phyloP scores from a whole-genome alignment of 2,113 vertebrate genomes.

The Catharus fuscescens region DNA sequence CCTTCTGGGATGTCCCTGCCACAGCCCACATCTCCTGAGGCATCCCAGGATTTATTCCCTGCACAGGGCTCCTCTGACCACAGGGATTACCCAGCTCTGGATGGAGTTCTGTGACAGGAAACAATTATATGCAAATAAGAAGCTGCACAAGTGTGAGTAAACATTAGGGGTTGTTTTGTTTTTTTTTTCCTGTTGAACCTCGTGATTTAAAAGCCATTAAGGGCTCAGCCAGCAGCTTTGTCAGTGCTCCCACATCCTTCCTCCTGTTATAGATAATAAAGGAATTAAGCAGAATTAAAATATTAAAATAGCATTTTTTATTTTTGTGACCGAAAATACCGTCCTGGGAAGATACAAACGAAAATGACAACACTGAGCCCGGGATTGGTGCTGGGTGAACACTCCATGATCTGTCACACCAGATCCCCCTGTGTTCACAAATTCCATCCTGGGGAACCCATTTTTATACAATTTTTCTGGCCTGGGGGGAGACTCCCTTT shows the following conservation, averaged over 20 bases:
- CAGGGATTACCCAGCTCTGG: neutral
- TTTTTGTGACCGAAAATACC: no score
- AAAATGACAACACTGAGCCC: no score
- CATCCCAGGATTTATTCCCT: neutral
- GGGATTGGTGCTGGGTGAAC: no score
- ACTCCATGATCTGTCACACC: no score
- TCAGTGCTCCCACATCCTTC: neutral
- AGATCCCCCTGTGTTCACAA: no score
- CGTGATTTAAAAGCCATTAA: slow-evolving; percentile 52
- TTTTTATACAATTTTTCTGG: no score
- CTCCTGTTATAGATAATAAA: no score
- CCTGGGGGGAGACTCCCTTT: no score
- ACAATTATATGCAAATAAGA: slow-evolving; percentile 61
- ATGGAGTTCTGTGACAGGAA: slow-evolving; percentile 42
- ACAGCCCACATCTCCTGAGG: neutral
- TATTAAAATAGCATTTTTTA: no score
- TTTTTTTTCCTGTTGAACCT: neutral
- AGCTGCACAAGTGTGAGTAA: slow-evolving; percentile 18
- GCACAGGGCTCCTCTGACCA: neutral
- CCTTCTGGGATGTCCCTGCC: neutral
- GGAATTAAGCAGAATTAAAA: no score
- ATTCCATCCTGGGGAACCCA: no score
- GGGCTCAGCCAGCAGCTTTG: neutral
- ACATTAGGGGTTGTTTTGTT: neutral
- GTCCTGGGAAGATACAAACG: no score